A percentile compares a stretch with the other conserved stretches of the same genome.
phyloP scores from a whole-genome alignment of 1,140 invertebrate species.

The Rhyacophila brunnea region DNA sequence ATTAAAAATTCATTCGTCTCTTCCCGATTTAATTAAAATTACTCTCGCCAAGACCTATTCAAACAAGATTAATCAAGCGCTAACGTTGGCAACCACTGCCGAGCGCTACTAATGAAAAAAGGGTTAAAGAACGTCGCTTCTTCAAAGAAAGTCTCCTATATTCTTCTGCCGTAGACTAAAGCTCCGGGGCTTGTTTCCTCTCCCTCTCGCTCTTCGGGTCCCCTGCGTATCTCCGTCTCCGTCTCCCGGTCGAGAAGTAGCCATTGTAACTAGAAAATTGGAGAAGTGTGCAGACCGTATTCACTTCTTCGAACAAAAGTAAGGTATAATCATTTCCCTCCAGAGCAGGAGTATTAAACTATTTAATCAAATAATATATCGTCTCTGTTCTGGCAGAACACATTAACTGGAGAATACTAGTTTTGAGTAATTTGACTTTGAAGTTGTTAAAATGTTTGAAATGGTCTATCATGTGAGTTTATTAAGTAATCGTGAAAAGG shows the following conservation, averaged over 20 bases:
- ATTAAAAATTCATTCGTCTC: too few species aligned
- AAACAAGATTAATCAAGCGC: too few species aligned
- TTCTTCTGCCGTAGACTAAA: conserved; percentile 17
- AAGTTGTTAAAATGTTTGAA: too few species aligned
- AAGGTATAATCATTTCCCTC: conserved; percentile 20
- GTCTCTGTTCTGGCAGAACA: too few species aligned
- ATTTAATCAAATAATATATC: too few species aligned
- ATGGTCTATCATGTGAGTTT: too few species aligned
- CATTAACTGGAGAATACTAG: too few species aligned
- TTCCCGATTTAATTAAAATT: too few species aligned
- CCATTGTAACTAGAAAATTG: conserved; percentile 32
- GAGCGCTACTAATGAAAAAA: conserved; percentile 16
- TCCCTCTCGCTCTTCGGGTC: not conserved
- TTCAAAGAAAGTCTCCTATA: conserved; percentile 23
- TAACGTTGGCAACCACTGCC: too few species aligned
- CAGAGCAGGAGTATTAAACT: not conserved
- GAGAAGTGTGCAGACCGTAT: conserved; percentile 23
- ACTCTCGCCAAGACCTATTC: too few species aligned
- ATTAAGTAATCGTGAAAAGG: too few species aligned
- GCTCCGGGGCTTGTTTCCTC: conserved; percentile 16
- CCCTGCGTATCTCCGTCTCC: not conserved
- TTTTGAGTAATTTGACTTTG: too few species aligned
- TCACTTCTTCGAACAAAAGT: conserved; percentile 23
- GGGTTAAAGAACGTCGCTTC: conserved; percentile 8
- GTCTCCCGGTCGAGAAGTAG: conserved; percentile 14